phyloP scores from a whole-genome alignment of 2,888 invertebrate genomes.

The Hyalella azteca region DNA sequence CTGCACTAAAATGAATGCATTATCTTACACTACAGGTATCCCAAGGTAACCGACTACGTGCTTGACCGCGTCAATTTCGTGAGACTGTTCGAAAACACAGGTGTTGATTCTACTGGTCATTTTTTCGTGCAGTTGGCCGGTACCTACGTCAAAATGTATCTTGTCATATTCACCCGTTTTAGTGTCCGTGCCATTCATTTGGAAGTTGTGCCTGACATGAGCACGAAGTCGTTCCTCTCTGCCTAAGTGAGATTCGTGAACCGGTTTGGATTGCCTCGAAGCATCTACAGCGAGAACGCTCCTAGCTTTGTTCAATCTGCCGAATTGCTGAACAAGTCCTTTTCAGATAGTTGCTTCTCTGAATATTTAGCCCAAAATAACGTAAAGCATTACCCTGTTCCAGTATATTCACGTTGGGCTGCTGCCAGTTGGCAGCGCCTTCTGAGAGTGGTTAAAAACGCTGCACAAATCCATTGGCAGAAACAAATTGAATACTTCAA shows the following conservation, averaged over 20 bases:
- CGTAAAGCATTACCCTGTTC: background rate
- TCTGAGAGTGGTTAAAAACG: background rate
- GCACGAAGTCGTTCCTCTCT: background rate
- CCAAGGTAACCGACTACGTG: background rate
- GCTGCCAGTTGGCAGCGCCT: background rate
- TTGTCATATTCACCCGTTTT: background rate
- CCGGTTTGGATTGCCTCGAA: background rate
- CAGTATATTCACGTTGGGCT: background rate
- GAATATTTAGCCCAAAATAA: background rate
- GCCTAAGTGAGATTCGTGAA: background rate
- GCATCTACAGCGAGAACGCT: background rate
- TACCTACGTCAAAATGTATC: background rate
- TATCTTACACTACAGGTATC: conserved; percentile 17
- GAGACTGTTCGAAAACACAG: background rate
- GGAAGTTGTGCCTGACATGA: background rate
- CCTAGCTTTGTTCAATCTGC: background rate
- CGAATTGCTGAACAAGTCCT: background rate
- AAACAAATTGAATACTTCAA: background rate
- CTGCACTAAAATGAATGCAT: conserved; percentile 13
- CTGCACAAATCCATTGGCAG: too few species aligned
- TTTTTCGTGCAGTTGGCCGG: background rate
- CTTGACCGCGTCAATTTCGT: conserved; percentile 4
- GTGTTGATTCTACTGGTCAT: conserved; percentile 24
- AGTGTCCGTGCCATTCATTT: background rate
- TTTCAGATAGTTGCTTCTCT: background rate